Evolutionary conservation across 2,888 invertebrate species (phyloP).

Genomic region (Homarus gammarus): DNA sequence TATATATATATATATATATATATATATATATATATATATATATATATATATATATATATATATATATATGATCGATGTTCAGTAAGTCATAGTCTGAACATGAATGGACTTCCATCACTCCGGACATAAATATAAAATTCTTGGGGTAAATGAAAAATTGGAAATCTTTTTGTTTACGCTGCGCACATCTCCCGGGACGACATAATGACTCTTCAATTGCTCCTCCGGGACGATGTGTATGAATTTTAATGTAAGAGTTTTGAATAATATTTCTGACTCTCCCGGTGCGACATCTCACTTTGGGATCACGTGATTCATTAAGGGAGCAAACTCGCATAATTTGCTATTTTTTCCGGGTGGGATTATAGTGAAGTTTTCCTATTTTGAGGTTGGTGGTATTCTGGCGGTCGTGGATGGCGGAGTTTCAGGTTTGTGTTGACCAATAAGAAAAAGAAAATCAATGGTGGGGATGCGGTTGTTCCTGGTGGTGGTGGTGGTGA

Average conservation of each 20-base stretch:
- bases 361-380: too few species aligned
- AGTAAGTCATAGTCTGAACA: too few species aligned
- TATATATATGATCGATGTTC: too few species aligned
- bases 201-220: constrained; percentile 13
- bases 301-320: background rate
- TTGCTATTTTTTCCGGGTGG: background rate
- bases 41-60: background rate
- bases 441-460: too few species aligned
- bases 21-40: background rate
- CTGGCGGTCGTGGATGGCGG: too few species aligned
- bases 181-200: background rate
- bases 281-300: background rate
- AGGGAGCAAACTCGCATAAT: background rate
- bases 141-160: background rate
- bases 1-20: background rate
- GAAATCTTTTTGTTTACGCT: background rate
- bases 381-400: too few species aligned
- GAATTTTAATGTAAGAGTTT: constrained; percentile 7
- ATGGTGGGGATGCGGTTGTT: too few species aligned
- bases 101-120: background rate
- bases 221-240: background rate
- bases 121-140: background rate
- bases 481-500: too few species aligned
- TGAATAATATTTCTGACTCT: constrained; percentile 2
- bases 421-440: too few species aligned